These are phyloP conservation scores for Cathartes aura DNA, from an alignment of 2,113 vertebrate species.

Conservation along the genomic window DNA sequence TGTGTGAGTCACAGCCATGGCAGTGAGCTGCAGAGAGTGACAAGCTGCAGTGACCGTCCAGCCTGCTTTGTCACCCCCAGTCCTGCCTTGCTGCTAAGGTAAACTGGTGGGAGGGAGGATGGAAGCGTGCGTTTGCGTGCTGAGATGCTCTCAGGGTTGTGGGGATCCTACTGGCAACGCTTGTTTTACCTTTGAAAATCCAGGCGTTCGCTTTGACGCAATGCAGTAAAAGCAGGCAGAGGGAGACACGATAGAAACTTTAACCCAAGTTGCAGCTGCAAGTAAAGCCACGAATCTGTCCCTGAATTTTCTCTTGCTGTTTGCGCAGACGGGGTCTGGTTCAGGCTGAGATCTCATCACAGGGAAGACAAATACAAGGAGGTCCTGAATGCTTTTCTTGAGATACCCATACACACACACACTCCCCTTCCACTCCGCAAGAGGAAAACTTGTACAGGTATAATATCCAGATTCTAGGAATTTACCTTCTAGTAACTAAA, in stretches of 20 bases:
- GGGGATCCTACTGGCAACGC: background rate
- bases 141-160: rapidly evolving
- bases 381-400: background rate
- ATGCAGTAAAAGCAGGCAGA: constrained; percentile 57
- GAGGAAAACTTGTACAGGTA: background rate
- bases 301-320: background rate
- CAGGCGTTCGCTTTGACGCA: constrained; percentile 51
- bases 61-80: background rate
- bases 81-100: background rate
- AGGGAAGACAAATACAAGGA: background rate
- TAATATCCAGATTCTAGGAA: background rate
- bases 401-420: rapidly evolving
- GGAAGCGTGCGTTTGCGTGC: rapidly evolving
- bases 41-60: background rate
- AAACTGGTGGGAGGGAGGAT: background rate
- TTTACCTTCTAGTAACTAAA: background rate
- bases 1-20: background rate
- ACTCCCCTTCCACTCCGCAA: background rate
- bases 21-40: background rate
- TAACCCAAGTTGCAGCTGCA: background rate
- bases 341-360: rapidly evolving
- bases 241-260: background rate
- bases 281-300: background rate
- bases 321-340: rapidly evolving
- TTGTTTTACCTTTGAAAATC: background rate